Evolutionary conservation across 1,140 invertebrate genomes (phyloP).

Genomic region (Orius insidiosus): DNA sequence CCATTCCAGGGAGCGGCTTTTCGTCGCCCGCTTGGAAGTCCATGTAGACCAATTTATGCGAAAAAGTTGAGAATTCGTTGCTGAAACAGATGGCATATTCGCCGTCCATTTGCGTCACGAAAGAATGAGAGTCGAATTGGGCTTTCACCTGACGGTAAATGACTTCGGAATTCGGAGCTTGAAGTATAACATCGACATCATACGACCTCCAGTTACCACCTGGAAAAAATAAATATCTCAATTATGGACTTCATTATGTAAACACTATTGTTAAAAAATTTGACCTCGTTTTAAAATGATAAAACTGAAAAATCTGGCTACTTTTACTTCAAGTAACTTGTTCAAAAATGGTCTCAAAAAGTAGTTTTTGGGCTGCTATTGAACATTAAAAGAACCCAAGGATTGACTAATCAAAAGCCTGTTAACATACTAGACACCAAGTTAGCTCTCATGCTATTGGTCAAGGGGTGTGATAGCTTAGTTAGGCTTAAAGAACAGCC

Average conservation of each 20-base stretch:
- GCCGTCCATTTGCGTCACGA: conserved; percentile 55
- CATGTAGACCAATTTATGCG: conserved; percentile 99
- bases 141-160: conserved; percentile 86
- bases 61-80: conserved; percentile 99
- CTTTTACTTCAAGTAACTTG: too few species aligned
- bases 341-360: too few species aligned
- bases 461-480: too few species aligned
- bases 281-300: neutral
- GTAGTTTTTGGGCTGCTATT: too few species aligned
- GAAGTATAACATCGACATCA: conserved; percentile 89
- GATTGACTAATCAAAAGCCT: too few species aligned
- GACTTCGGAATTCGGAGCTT: conserved; percentile 73
- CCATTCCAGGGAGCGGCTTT: conserved; percentile 61
- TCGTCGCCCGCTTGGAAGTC: conserved; percentile 94
- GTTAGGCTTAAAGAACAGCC: too few species aligned
- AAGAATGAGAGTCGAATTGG: conserved; percentile 85
- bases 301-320: too few species aligned
- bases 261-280: neutral
- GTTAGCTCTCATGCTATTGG: too few species aligned
- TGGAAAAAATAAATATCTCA: conserved; percentile 27
- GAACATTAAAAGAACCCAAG: too few species aligned
- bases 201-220: conserved; percentile 99
- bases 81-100: conserved; percentile 88
- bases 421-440: too few species aligned
- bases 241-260: neutral